Base-by-base conservation (phyloP, 1,140 invertebrate species). In the Helicoverpa zea region DNA sequence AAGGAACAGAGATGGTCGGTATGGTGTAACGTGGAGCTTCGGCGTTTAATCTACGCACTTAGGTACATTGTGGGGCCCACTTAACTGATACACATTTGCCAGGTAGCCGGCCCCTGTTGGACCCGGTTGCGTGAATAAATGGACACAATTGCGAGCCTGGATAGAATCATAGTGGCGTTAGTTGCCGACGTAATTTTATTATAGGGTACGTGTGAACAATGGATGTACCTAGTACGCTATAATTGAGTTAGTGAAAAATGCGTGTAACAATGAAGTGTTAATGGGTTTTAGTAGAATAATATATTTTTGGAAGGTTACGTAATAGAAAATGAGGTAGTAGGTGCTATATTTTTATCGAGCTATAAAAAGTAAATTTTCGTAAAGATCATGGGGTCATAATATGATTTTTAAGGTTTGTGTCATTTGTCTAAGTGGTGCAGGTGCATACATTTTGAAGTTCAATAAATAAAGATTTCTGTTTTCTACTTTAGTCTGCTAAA, bases 1-100 rank as follows among this genome's bases (percentile, higher is more conserved):
- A 84, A 81, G 66, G 74, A 68, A 74, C 47, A 64, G 59, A 74
- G 59, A 83, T 78, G 63, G 61, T 59, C 73, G 77, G 54, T 72
- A 80, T 52, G 64, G 43, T 58, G 18, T 76, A 63, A 76, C 51
- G 47, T 76, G 18, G 30, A 5, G 75, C 75, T 64, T 51, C 7
- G 49, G 14, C 35, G 56, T 59, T 61, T 75, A 75, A 75, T 75
- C 56, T 75, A 75, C 56, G 58, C 73, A 75, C 43, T 75, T 61
- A 49, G 73, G 58, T 63, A n/a, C 73, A 75, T 75, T 75, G 73
- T 75, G 43, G 58, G 73, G 30, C 2, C 16, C 47, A 75, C 35
- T 75, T 75, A 63, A 63, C 18, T 75, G 18, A 12, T 23, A 61
- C 72, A 43, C 54, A 35, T 35, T 35, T 7, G 54, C 30, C 43